phyloP scores from a whole-genome alignment of 2,113 vertebrate species.

The Gobiocypris rarus region DNA sequence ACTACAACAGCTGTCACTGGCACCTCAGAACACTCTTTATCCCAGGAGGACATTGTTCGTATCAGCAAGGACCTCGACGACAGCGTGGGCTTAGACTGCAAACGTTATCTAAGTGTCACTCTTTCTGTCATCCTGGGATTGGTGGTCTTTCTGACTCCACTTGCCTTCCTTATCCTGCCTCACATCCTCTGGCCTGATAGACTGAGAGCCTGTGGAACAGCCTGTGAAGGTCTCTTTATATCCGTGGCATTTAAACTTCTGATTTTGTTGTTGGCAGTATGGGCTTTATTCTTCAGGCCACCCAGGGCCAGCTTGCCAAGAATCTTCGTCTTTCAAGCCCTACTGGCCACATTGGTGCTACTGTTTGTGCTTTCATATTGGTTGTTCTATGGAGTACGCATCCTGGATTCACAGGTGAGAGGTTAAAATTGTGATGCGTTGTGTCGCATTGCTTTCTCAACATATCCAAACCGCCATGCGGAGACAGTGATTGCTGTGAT shows the following conservation, averaged over 20 bases:
- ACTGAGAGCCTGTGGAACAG: constrained; percentile 86
- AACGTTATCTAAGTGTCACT: constrained; percentile 83
- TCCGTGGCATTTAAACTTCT: constrained; percentile 94
- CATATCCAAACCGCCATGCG: too few species aligned
- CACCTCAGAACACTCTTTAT: constrained; percentile 96
- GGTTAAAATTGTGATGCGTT: not conserved
- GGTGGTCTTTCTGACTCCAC: constrained; percentile 88
- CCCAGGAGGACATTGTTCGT: constrained; percentile 92
- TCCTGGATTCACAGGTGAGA: constrained; percentile 84
- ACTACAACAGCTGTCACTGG: constrained; percentile 95
- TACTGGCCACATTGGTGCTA: constrained; percentile 87
- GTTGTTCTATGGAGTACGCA: constrained; percentile 94
- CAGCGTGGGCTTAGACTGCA: constrained; percentile 83
- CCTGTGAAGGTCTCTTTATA: constrained; percentile 94
- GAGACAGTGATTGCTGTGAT: too few species aligned
- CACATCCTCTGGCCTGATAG: constrained; percentile 86
- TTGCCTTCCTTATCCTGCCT: constrained; percentile 90
- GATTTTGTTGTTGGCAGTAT: constrained; percentile 89
- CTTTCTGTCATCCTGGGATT: constrained; percentile 81
- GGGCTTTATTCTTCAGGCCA: constrained; percentile 90
- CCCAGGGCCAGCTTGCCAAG: constrained; percentile 83
- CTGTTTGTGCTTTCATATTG: constrained; percentile 95
- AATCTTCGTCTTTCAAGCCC: constrained; percentile 88
- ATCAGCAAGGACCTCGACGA: constrained; percentile 92
- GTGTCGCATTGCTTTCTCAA: too few species aligned